These are phyloP conservation scores for Cataglyphis hispanica DNA, from an alignment of 1,140 invertebrate genomes.

Conservation along the genomic window DNA sequence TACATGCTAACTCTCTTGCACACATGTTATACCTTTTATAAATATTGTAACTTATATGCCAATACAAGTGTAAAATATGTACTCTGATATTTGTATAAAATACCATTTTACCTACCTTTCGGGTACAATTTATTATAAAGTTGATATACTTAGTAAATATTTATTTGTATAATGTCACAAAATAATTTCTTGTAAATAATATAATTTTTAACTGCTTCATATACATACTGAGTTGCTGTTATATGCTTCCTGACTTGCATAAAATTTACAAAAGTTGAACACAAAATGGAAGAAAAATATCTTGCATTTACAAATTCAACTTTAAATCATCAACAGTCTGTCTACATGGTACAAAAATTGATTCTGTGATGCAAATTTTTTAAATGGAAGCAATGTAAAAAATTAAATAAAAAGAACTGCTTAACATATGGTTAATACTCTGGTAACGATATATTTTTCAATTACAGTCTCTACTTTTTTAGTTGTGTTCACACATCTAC, in stretches of 20 bases:
- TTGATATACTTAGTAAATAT: conserved; percentile 23
- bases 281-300: conserved; percentile 52
- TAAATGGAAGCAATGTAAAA: conserved; percentile 54
- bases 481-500: not conserved
- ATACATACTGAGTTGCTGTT: conserved; percentile 51
- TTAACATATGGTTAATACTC: no score
- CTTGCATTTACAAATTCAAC: conserved; percentile 66
- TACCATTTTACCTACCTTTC: conserved; percentile 31
- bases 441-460: conserved; percentile 20
- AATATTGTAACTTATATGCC: conserved; percentile 65
- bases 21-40: conserved; percentile 67
- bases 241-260: conserved; percentile 14
- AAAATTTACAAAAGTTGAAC: conserved; percentile 49
- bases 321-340: conserved; percentile 41
- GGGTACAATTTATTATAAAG: conserved; percentile 27
- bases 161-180: conserved; percentile 56
- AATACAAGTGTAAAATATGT: conserved; percentile 61
- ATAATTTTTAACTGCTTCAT: conserved; percentile 66
- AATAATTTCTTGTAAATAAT: conserved; percentile 65
- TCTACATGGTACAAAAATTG: conserved; percentile 59
- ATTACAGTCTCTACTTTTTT: not conserved
- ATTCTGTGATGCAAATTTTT: conserved; percentile 63
- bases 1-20: conserved; percentile 32
- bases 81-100: conserved; percentile 43
- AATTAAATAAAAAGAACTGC: conserved; percentile 37